Conservation (phyloP, 92 coral and sea anemone species). For the Montipora capitata region DNA sequence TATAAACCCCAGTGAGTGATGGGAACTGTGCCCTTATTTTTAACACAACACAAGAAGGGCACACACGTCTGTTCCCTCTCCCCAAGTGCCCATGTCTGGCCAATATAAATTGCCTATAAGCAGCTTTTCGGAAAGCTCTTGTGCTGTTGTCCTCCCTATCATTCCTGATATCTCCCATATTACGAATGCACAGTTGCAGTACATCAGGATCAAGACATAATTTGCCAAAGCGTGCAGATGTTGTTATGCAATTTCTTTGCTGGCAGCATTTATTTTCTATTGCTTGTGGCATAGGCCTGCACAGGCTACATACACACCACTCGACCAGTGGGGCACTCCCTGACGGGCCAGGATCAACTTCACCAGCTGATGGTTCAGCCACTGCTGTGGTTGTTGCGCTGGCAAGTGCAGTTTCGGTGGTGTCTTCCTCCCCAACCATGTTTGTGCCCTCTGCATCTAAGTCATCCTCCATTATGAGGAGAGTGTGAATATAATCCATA, state of each 20-base stretch:
- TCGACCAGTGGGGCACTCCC: not conserved
- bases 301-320: conserved; percentile 1
- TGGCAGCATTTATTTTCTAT: conserved; percentile 40
- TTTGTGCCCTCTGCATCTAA: not conserved
- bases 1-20: conserved; percentile 15
- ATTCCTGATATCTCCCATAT: conserved; percentile 56
- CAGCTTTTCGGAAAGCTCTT: conserved; percentile 61
- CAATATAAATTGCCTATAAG: conserved; percentile 51
- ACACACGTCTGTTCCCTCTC: conserved; percentile 55
- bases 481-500: not conserved
- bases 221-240: conserved; percentile 37
- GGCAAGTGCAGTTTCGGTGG: too few species aligned
- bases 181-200: conserved; percentile 46
- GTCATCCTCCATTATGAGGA: not conserved
- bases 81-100: conserved; percentile 55
- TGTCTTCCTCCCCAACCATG: not conserved
- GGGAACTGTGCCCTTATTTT: conserved; percentile 44
- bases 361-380: not conserved
- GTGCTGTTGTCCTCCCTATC: conserved; percentile 67
- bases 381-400: not conserved
- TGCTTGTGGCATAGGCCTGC: conserved; percentile 26
- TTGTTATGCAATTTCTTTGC: conserved; percentile 11
- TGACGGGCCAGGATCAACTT: not conserved
- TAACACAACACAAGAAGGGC: conserved; percentile 64
- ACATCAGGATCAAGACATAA: conserved; percentile 74